Percentiles rank a stretch among this genome's conserved stretches.
Conservation (phyloP, 2,113 vertebrate genomes). For the Ellobius talpinus region DNA sequence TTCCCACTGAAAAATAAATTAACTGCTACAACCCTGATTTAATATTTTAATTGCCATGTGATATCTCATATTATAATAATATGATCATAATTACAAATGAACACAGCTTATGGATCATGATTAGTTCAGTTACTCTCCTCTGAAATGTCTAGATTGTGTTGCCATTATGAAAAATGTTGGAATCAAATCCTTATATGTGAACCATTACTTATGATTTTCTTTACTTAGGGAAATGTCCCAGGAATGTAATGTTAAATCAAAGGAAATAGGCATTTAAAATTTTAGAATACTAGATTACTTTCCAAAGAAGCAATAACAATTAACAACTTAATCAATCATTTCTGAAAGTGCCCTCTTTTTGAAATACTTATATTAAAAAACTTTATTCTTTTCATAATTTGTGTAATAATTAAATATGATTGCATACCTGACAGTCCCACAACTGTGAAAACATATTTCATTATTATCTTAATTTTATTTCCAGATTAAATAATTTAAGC, state of each 20-base stretch:
- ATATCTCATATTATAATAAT: conserved; percentile 2
- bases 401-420: neutral
- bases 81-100: neutral
- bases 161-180: conserved; percentile 60
- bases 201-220: conserved; percentile 57
- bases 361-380: neutral
- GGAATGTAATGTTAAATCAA: conserved; percentile 28
- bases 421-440: conserved; percentile 16
- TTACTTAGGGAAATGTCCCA: conserved; percentile 31
- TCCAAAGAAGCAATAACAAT: conserved; percentile 53
- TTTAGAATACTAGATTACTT: conserved; percentile 58
- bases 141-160: neutral
- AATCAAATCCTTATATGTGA: conserved; percentile 16
- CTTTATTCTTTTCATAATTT: conserved; percentile 12
- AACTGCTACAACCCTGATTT: conserved; percentile 24
- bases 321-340: conserved; percentile 24
- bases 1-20: conserved; percentile 33
- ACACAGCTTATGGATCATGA: neutral
- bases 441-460: neutral
- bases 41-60: conserved; percentile 21
- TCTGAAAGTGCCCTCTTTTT: conserved; percentile 4
- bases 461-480: conserved; percentile 42
- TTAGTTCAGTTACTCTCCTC: conserved; percentile 29
- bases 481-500: neutral
- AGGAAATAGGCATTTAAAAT: conserved; percentile 48